Conservation (phyloP, 2,888 invertebrate species). For the Trachelus troglodyta region DNA sequence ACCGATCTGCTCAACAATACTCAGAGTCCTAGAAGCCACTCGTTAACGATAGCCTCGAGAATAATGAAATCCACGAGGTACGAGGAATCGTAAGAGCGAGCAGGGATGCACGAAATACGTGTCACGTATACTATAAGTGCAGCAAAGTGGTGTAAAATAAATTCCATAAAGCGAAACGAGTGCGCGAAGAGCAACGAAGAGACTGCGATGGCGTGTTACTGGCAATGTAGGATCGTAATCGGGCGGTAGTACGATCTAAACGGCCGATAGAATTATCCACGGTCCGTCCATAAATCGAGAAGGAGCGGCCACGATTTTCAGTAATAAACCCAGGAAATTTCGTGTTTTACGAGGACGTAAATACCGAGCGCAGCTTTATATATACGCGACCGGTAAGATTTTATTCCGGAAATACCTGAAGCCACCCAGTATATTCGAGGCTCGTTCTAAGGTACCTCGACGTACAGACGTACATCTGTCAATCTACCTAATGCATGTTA, state of each 20-base stretch:
- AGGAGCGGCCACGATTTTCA: slow-evolving; percentile 24
- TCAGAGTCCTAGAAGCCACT: slow-evolving; percentile 20
- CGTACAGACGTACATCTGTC: neutral
- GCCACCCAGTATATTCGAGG: neutral
- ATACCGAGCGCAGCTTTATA: neutral
- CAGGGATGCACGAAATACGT: neutral
- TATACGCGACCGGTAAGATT: neutral
- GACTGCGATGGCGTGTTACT: neutral
- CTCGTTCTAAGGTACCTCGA: neutral
- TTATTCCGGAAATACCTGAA: neutral
- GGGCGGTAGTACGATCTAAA: neutral
- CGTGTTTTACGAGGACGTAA: slow-evolving; percentile 17
- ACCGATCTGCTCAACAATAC: neutral
- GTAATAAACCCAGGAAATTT: slow-evolving; percentile 14
- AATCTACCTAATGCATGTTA: neutral
- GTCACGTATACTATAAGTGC: neutral
- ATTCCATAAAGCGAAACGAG: neutral
- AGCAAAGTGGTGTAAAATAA: neutral
- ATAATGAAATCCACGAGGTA: slow-evolving; percentile 23
- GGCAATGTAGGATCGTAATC: neutral
- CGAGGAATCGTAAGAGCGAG: neutral
- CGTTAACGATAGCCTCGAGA: slow-evolving; percentile 32
- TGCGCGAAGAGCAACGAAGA: neutral
- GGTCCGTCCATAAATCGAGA: slow-evolving; percentile 33
- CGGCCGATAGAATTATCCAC: slow-evolving; percentile 22